Evolutionary conservation across 1,140 invertebrate species (phyloP).

Genomic region (Zelostemma sp.): DNA sequence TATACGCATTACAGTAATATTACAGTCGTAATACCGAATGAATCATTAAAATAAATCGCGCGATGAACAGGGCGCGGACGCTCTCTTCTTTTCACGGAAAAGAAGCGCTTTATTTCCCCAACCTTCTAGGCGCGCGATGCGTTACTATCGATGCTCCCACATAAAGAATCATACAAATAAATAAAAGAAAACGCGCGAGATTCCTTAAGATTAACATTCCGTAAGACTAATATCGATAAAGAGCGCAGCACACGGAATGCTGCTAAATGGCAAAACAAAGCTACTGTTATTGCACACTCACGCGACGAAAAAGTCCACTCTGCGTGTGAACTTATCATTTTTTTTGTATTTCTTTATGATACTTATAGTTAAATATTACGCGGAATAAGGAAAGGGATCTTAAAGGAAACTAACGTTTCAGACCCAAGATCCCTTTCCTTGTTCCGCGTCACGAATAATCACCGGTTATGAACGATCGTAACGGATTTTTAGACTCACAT

Average conservation of each 20-base stretch:
- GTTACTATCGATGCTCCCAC: constrained; percentile 23
- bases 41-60: too few relatives aligned
- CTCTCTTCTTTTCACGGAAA: too few relatives aligned
- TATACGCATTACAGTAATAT: constrained; percentile 51
- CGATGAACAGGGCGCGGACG: too few relatives aligned
- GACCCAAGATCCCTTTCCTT: too few relatives aligned
- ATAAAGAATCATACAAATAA: constrained; percentile 13
- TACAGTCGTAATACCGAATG: constrained; percentile 8
- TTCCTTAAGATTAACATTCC: neutral
- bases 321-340: neutral
- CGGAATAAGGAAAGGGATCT: too few relatives aligned
- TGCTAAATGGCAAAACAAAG: neutral
- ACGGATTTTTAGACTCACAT: constrained; percentile 43
- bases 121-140: constrained; percentile 20
- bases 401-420: too few relatives aligned
- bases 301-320: too few relatives aligned
- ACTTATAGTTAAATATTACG: too few relatives aligned
- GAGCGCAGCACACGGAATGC: neutral
- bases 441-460: too few relatives aligned
- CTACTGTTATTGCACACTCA: neutral
- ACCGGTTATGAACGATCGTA: constrained; percentile 47
- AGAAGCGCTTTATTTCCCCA: too few relatives aligned
- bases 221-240: neutral
- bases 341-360: too few relatives aligned
- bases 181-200: neutral